Evolutionary conservation across 2,797 vertebrate species (phyloP).

Genomic region (Linurgus olivaceus): DNA sequence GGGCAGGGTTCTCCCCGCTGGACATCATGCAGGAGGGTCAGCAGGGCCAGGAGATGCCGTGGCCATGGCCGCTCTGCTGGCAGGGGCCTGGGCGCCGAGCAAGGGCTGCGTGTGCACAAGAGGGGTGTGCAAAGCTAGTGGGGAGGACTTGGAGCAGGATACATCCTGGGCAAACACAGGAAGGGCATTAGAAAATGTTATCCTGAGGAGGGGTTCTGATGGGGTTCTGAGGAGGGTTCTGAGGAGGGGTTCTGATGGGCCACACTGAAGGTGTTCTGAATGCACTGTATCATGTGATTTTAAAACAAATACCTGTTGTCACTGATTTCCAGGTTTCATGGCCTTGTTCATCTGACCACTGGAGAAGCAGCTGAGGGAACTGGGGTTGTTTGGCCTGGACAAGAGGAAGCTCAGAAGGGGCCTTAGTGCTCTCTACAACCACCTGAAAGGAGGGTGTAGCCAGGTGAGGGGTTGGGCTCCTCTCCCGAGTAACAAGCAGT

Average conservation of each 20-base stretch:
- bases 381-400: not conserved
- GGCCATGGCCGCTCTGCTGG: not conserved
- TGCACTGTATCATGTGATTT: not conserved
- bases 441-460: not conserved
- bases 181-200: not conserved
- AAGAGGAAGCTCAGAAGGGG: not conserved
- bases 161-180: not conserved
- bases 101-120: not conserved
- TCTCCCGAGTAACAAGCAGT: not conserved
- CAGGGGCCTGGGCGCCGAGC: fast-evolving
- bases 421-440: not conserved
- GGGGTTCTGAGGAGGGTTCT: too few relatives aligned
- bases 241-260: not conserved
- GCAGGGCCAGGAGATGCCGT: fast-evolving
- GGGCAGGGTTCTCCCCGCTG: fast-evolving
- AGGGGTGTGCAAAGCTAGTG: not conserved
- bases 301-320: not conserved
- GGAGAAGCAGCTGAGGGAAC: not conserved
- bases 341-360: fast-evolving
- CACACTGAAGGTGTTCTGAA: not conserved
- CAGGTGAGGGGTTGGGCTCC: too few relatives aligned
- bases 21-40: not conserved
- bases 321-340: not conserved
- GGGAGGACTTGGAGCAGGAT: not conserved
- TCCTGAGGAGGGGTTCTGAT: not conserved